phyloP scores from a whole-genome alignment of 2,797 vertebrate species.

The Momotus momota region DNA sequence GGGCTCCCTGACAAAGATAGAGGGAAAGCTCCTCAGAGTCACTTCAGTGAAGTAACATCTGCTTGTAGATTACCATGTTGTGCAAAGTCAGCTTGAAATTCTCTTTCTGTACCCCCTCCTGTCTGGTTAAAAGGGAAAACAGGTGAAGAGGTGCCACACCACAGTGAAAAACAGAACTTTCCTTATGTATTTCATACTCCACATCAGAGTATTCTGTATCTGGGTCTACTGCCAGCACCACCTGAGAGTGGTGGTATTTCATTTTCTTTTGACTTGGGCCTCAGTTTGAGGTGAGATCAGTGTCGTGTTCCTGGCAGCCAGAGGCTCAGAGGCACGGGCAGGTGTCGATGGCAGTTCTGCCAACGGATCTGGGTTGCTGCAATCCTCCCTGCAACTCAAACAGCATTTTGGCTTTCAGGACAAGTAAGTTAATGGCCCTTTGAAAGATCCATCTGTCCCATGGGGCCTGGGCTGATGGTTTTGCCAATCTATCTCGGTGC shows the following conservation, averaged over 20 bases:
- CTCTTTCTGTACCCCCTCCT: not conserved
- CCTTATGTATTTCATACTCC: accelerated
- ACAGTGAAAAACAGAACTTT: not conserved
- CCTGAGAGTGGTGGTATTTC: accelerated
- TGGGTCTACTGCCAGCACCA: not conserved
- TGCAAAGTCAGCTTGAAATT: not conserved
- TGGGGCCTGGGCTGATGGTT: not conserved
- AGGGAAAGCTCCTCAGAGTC: not conserved
- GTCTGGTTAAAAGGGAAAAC: not conserved
- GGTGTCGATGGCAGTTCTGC: not conserved
- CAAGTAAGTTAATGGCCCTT: not conserved
- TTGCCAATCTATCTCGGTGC: not conserved
- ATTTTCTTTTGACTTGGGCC: not conserved
- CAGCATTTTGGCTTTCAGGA: not conserved
- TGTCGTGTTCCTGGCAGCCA: accelerated
- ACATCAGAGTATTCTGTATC: not conserved
- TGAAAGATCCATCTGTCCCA: not conserved
- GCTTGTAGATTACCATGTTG: not conserved
- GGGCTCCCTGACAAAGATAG: not conserved
- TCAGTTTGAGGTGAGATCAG: not conserved
- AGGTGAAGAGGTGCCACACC: not conserved
- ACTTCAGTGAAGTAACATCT: not conserved
- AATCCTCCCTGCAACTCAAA: not conserved
- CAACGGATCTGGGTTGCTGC: not conserved
- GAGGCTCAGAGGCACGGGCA: not conserved